A percentile compares a stretch with the other conserved stretches of the same genome.
These are phyloP conservation scores for Alectoris magna DNA, from an alignment of 2,797 vertebrate genomes.

Conservation along the genomic window DNA sequence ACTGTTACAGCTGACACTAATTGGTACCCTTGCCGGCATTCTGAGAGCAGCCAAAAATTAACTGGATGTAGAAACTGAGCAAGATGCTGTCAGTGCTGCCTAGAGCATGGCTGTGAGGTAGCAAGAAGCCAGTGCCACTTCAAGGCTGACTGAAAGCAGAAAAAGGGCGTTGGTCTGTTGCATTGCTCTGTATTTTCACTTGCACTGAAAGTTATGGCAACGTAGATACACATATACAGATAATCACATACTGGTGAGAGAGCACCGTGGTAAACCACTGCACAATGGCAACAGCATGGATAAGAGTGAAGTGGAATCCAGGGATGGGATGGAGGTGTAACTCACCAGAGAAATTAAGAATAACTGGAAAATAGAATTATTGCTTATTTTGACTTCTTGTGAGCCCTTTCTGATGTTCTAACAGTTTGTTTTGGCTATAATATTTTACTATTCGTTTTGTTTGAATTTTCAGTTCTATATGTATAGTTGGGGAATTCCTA, in stretches of 20 bases:
- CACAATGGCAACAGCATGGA: neutral
- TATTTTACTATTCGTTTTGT: neutral
- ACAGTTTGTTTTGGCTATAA: neutral
- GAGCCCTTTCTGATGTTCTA: neutral
- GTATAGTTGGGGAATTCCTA: neutral
- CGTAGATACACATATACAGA: neutral
- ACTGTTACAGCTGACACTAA: slow-evolving; percentile 48
- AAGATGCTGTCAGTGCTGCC: neutral
- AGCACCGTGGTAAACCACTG: rapidly evolving
- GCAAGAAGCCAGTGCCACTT: neutral
- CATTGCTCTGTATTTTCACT: neutral
- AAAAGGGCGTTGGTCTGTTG: neutral
- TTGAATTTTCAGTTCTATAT: neutral
- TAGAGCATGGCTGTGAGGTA: neutral
- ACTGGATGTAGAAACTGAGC: slow-evolving; percentile 13
- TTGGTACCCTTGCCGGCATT: slow-evolving; percentile 33
- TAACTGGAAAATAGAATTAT: neutral
- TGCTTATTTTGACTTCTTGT: neutral
- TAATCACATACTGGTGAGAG: neutral
- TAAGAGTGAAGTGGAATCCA: neutral
- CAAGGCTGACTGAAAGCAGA: neutral
- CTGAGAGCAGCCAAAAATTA: slow-evolving; percentile 35
- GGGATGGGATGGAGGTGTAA: neutral
- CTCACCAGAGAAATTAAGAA: neutral
- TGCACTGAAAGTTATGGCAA: neutral